These are phyloP conservation scores for Manis javanica DNA, from an alignment of 2,797 vertebrate species.

Conservation along the genomic window DNA sequence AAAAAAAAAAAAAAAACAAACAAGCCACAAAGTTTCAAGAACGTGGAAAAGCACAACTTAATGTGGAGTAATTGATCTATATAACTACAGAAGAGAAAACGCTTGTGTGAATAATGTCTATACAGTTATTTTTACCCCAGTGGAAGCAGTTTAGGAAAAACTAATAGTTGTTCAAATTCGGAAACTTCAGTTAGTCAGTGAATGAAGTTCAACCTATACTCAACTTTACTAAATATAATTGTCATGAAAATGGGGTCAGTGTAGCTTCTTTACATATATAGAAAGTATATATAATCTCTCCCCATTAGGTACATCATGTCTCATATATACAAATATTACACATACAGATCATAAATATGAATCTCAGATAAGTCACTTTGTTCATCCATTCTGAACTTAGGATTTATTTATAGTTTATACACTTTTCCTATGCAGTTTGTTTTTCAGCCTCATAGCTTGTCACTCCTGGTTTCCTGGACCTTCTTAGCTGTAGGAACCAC, in stretches of 20 bases:
- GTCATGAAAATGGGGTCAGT: background rate
- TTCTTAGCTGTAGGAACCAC: background rate
- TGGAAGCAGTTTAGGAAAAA: background rate
- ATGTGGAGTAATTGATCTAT: background rate
- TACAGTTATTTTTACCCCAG: background rate
- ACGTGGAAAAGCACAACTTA: background rate
- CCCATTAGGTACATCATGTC: background rate
- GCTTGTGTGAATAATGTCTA: background rate
- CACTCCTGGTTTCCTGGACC: background rate
- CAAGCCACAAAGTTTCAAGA: background rate
- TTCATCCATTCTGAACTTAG: background rate
- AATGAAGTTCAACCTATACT: background rate
- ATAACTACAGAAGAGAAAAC: background rate
- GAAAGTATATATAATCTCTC: background rate
- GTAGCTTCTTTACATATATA: background rate
- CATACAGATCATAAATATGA: background rate
- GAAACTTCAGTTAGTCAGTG: background rate
- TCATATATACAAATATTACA: background rate
- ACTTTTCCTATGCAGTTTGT: background rate
- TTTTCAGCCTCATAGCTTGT: background rate
- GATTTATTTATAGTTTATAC: background rate
- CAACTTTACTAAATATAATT: background rate
- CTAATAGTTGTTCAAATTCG: background rate
- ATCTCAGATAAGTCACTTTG: background rate
- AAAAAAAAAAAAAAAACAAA: background rate